phyloP scores from a whole-genome alignment of 2,888 invertebrate species.

The Anticlea derivata region DNA sequence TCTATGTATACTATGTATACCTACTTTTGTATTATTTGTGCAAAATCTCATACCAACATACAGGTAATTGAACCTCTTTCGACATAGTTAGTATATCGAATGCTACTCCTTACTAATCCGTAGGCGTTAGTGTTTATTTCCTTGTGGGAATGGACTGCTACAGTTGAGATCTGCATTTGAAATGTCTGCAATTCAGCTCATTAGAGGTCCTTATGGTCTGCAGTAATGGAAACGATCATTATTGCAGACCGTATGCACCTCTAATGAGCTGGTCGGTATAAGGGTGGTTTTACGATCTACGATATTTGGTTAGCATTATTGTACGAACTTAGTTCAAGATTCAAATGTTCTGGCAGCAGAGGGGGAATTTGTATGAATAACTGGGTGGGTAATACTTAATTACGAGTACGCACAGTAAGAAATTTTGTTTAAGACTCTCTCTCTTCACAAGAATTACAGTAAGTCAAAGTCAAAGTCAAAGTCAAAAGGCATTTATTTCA shows the following conservation, averaged over 20 bases:
- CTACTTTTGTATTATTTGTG: too few species aligned
- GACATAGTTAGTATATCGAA: neutral
- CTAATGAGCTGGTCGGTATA: too few species aligned
- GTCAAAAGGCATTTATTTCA: too few species aligned
- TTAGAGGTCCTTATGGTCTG: conserved; percentile 6
- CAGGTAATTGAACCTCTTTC: neutral
- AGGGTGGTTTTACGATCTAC: conserved; percentile 1
- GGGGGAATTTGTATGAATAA: neutral
- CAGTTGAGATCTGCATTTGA: conserved; percentile 10
- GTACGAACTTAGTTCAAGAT: neutral
- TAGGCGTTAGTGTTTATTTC: conserved; percentile 9
- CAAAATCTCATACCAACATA: too few species aligned
- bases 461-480: too few species aligned
- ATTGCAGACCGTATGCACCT: too few species aligned
- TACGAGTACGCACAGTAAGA: too few species aligned
- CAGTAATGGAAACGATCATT: too few species aligned
- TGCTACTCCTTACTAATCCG: neutral
- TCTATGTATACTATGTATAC: too few species aligned
- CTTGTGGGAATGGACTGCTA: neutral
- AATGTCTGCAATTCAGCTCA: conserved; percentile 17
- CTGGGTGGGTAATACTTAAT: too few species aligned
- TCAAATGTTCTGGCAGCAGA: neutral
- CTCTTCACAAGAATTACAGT: too few species aligned
- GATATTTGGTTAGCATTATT: neutral
- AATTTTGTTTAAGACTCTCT: too few species aligned